These are phyloP conservation scores for Parnassius mnemosyne DNA, from an alignment of 2,888 invertebrate species.

Conservation along the genomic window DNA sequence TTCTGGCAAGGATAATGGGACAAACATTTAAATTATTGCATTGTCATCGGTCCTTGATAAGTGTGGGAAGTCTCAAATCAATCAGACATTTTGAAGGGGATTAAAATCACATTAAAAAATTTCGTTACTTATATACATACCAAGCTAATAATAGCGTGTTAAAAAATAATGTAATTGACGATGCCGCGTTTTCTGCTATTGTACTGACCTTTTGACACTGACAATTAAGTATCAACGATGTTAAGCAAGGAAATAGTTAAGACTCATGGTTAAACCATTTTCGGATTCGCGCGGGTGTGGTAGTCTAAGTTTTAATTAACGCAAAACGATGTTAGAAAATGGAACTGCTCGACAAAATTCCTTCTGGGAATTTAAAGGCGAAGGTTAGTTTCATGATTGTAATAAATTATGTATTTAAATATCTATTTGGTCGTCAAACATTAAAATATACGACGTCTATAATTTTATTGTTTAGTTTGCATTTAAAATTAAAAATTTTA, in stretches of 20 bases:
- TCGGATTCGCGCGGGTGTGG: neutral
- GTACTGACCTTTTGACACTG: neutral
- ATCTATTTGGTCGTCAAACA: too few relatives aligned
- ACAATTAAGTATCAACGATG: neutral
- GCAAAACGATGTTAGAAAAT: neutral
- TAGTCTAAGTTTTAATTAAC: neutral
- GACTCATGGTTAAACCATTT: neutral
- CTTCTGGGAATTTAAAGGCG: constrained; percentile 45
- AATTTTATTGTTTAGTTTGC: too few relatives aligned
- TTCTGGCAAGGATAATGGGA: too few relatives aligned
- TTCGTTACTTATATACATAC: too few relatives aligned
- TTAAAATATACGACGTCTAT: neutral
- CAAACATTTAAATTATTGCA: too few relatives aligned
- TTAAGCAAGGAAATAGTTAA: neutral
- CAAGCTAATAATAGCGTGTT: too few relatives aligned
- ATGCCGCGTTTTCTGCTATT: too few relatives aligned
- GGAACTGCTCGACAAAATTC: constrained; percentile 21
- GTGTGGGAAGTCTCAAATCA: too few relatives aligned
- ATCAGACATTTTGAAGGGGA: too few relatives aligned
- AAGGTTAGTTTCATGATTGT: constrained; percentile 33
- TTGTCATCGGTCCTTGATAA: too few relatives aligned
- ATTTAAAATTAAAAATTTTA: too few relatives aligned
- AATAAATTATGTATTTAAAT: constrained; percentile 10
- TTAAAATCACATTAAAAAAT: too few relatives aligned
- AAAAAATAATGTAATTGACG: neutral